phyloP scores from a whole-genome alignment of 2,797 vertebrate species.

The Sparus aurata region DNA sequence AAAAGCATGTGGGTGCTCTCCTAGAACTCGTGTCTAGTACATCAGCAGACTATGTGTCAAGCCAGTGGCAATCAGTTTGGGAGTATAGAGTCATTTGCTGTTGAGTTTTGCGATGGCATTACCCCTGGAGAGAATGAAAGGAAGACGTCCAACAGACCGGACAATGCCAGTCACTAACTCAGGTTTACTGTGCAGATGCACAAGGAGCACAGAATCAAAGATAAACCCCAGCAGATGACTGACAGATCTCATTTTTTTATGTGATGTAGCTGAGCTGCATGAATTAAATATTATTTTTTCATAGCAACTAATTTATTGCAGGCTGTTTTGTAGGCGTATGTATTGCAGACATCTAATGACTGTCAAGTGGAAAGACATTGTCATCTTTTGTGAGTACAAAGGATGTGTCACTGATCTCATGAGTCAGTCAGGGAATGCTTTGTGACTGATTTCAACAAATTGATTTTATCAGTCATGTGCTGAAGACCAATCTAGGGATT shows the following conservation, averaged over 20 bases:
- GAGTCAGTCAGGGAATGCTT: constrained; percentile 38
- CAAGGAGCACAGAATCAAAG: constrained; percentile 6
- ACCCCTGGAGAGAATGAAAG: constrained; percentile 23
- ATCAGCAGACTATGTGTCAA: background rate
- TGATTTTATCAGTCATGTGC: constrained; percentile 59
- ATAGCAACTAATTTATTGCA: constrained; percentile 4
- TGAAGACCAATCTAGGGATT: constrained; percentile 25
- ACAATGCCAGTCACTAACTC: background rate
- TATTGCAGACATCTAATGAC: background rate
- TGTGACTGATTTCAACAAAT: constrained; percentile 29
- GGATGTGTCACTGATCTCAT: constrained; percentile 29
- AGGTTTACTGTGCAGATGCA: background rate
- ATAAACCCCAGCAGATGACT: constrained; percentile 22
- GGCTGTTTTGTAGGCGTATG: background rate
- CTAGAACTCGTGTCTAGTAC: background rate
- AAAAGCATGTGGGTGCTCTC: constrained; percentile 10
- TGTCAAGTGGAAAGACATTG: constrained; percentile 1
- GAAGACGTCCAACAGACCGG: constrained; percentile 14
- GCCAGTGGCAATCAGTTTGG: background rate
- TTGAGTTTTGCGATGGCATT: constrained; percentile 26
- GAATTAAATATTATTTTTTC: constrained; percentile 8
- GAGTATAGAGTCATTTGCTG: constrained; percentile 9
- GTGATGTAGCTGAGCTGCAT: constrained; percentile 3
- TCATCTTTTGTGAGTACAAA: constrained; percentile 20
- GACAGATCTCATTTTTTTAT: constrained; percentile 30